These are phyloP conservation scores for Cebidichthys violaceus DNA, from an alignment of 2,113 vertebrate genomes.

Conservation along the genomic window DNA sequence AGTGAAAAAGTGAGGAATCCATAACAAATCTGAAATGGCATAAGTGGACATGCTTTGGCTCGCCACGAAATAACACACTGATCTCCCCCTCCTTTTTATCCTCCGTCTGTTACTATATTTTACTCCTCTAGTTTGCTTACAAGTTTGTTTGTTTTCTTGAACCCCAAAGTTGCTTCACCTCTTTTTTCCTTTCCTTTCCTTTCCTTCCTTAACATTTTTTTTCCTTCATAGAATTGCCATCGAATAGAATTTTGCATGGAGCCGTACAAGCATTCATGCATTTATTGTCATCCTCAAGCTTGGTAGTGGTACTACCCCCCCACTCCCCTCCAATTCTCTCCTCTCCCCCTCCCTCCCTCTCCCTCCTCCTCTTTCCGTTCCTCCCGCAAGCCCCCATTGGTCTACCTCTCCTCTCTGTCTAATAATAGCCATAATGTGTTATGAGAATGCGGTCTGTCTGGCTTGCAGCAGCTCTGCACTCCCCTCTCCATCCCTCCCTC, in stretches of 20 bases:
- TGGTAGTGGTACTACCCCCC: constrained; percentile 7
- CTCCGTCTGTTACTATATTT: constrained; percentile 21
- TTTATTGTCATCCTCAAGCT: constrained; percentile 9
- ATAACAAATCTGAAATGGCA: constrained; percentile 62
- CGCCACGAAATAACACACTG: constrained; percentile 40
- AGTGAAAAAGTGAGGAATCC: constrained; percentile 51
- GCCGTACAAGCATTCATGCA: background rate
- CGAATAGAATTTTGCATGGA: background rate
- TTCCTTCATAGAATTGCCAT: background rate
- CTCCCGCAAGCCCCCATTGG: constrained; percentile 38
- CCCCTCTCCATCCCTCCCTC: background rate
- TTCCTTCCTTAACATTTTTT: background rate
- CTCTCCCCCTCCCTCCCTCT: background rate
- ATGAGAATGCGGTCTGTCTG: constrained; percentile 61
- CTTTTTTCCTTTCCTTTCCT: background rate
- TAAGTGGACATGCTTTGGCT: constrained; percentile 42
- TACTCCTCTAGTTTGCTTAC: constrained; percentile 10
- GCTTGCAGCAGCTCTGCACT: constrained; percentile 57
- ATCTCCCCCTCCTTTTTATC: constrained; percentile 39
- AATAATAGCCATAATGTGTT: constrained; percentile 78
- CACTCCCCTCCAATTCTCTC: background rate
- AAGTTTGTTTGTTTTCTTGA: background rate
- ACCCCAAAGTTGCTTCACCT: background rate
- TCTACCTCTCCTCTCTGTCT: constrained; percentile 65
- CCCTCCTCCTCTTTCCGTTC: background rate